Evolutionary conservation across 2,797 vertebrate species (phyloP).

Genomic region (Bovichtus variegatus): DNA sequence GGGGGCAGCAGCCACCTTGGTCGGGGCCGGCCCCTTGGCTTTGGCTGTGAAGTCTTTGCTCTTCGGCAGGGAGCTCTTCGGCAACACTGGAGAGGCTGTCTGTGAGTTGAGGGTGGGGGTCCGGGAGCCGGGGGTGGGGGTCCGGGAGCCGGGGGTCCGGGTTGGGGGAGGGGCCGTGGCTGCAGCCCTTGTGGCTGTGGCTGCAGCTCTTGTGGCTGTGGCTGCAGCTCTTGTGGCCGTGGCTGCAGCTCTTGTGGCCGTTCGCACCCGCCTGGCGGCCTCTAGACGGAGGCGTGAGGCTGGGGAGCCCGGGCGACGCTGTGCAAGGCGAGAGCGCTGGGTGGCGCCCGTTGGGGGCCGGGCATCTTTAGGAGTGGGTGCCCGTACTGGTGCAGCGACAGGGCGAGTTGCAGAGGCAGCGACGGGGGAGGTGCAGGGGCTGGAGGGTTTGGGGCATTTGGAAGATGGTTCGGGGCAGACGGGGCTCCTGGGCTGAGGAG

Average conservation of each 20-base stretch:
- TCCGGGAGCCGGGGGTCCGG: not conserved
- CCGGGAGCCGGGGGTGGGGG: conserved; percentile 39
- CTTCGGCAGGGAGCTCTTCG: conserved; percentile 43
- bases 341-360: conserved; percentile 60
- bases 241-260: conserved; percentile 10
- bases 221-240: conserved; percentile 11
- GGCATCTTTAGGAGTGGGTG: conserved; percentile 45
- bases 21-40: conserved; percentile 46
- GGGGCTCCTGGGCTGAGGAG: conserved; percentile 81
- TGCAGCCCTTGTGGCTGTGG: conserved; percentile 7
- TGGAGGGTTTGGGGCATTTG: conserved; percentile 78
- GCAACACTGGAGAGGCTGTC: conserved; percentile 44
- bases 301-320: conserved; percentile 76
- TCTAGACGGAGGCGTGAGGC: conserved; percentile 76
- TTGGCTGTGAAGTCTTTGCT: conserved; percentile 56
- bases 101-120: conserved; percentile 35
- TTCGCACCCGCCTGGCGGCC: conserved; percentile 53
- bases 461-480: conserved; percentile 84
- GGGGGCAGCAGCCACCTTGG: conserved; percentile 34
- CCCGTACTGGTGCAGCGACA: conserved; percentile 34
- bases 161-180: conserved; percentile 14
- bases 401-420: conserved; percentile 55
- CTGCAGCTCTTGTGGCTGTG: conserved; percentile 11
- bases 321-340: conserved; percentile 71
- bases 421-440: conserved; percentile 61